Base-by-base conservation (phyloP, 2,888 invertebrate genomes). In the Calliphora vomitoria region DNA sequence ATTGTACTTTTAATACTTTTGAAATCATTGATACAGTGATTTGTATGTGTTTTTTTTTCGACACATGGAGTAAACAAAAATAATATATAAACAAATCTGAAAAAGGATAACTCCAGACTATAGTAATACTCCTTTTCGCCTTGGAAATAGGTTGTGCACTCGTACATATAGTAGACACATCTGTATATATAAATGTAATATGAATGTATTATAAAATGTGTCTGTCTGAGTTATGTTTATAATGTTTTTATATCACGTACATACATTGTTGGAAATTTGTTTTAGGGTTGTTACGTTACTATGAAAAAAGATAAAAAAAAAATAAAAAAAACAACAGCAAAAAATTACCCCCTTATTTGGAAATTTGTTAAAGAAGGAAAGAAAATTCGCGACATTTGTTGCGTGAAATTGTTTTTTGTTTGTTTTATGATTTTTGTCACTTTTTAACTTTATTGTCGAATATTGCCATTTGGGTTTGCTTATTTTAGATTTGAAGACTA, bases 361-460 rank as follows among this genome's bases (percentile, higher is more conserved):
- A 18, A 60, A n/a, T 53, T 72, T 72, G 13, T 50, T 18, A 64
- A 44, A 80, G 20, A 38, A 80, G 53, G n/a, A 55, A 53, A 25
- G 13, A 69, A 86, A 86, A 85, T 83, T 88, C 74, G 89, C 88
- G 82, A 88, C 89, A 89, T 89, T 89, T 89, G 89, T 88, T 87
- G 88, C 87, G 82, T 89, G 74, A 88, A 89, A 88, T 86, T 76
- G 75, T 50, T 53, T 35, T 68, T 75, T 85, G 69, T 87, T 83
- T 81, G 58, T 81, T 85, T 78, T 85, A 80, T 31, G 25, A 44
- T 55, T 71, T 76, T 72, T 76, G 31, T 47, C 55, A 66, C 25
- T 66, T 72, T 72, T 64, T 53, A 20, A 18, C 15, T 31, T 38
- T 66, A 15, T n/a, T 47, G 25, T 13, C n/a, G 31, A 31, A 66